Evolutionary conservation across 2,888 invertebrate genomes (phyloP).

Genomic region (Hoplodrina ambigua): DNA sequence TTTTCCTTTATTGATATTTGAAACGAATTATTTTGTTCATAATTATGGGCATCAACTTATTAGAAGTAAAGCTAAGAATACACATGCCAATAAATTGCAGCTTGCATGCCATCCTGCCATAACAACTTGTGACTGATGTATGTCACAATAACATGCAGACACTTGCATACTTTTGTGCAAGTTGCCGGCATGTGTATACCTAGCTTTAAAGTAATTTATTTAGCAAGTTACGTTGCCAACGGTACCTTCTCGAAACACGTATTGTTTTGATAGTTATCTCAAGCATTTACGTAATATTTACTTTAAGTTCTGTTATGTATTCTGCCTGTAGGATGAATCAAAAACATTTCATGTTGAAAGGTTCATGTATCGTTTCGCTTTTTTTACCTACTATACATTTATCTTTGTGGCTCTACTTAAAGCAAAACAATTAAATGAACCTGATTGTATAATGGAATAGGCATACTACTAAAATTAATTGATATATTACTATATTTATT

Average conservation of each 20-base stretch:
- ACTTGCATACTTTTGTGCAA: no score
- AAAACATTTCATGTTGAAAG: constrained; percentile 2
- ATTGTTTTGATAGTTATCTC: background rate
- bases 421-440: background rate
- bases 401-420: background rate
- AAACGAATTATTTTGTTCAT: no score
- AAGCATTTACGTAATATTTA: constrained; percentile 10
- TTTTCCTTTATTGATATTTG: no score
- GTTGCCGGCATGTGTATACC: no score
- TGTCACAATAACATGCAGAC: no score
- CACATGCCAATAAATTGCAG: no score
- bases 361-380: background rate
- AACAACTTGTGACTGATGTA: no score
- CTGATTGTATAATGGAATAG: background rate
- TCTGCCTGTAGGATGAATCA: background rate
- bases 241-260: background rate
- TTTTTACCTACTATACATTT: background rate
- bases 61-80: no score
- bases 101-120: no score
- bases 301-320: background rate
- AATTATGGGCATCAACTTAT: no score
- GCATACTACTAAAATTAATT: no score
- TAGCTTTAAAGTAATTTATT: background rate
- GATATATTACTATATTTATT: no score
- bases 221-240: background rate